Evolutionary conservation across 2,888 invertebrate genomes (phyloP), one percentile per base, ranked within the genome.

Genomic region (Loripinus fragilis): DNA sequence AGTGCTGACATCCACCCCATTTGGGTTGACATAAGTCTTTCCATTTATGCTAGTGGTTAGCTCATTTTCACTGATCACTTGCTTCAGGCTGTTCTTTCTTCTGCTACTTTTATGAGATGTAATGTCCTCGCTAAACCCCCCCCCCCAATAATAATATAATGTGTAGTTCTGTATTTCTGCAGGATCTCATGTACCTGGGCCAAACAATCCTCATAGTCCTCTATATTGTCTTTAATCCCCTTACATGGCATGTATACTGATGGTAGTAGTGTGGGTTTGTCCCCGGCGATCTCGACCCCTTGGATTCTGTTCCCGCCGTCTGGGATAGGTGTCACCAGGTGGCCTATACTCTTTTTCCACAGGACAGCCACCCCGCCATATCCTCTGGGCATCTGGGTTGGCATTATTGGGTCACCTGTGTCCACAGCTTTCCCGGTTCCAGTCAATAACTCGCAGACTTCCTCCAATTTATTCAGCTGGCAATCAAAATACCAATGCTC

Each of bases 401-500:
- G 52, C 15, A 52, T 7, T 23, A 52, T 52, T 5, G 52, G 52
- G 28, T 52, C 25, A 2, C 25, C 25, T 2, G 52, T 52, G 15
- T 52, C 52, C 2, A 28, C 28, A 1, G 52, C 52, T 25, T 52
- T 52, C 2, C 52, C 52, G 2, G 25, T 28, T 1, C 52, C 52
- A 5, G 7, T 23, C 52, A 52, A 2, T 25, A n/a, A 23, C 10
- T 25, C 25, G 25, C 25, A 8, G 5, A 52, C 25, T 28, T n/a
- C 25, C 10, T n/a, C 28, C 5, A 52, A 15, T 10, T 52, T 52
- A 7, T 23, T 52, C 25, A 52, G 15, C 52, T 52, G 52, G 15
- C 52, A 52, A 15, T 52, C 25, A 52, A 52, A 52, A 5, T 25
- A 25, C 52, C 52, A 52, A 52, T 52, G 52, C 28, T 52, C 52